Percentiles rank a stretch among this genome's conserved stretches.
Conservation (phyloP, 2,888 invertebrate genomes). For the Harmothoe impar region DNA sequence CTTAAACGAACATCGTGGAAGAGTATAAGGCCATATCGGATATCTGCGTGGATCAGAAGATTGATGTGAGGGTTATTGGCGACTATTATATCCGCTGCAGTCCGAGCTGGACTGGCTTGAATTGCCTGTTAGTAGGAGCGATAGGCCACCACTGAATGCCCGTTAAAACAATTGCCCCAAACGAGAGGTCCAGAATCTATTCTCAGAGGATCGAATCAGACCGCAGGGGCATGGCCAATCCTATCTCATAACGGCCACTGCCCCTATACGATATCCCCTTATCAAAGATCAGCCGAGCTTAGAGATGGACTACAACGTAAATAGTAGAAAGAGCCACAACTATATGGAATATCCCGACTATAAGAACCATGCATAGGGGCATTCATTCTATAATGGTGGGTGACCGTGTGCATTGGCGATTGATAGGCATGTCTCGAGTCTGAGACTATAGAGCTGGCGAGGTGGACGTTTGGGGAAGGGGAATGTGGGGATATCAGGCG, state of each 20-base stretch:
- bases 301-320: too few species aligned
- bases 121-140: background rate
- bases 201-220: background rate
- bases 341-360: too few species aligned
- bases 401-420: too few species aligned
- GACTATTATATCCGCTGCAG: background rate
- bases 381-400: too few species aligned
- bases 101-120: background rate
- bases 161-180: conserved; percentile 27
- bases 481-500: background rate
- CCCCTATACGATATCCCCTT: too few species aligned
- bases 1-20: too few species aligned
- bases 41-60: background rate
- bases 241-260: too few species aligned
- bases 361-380: too few species aligned
- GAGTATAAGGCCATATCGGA: too few species aligned
- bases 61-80: background rate
- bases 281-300: too few species aligned
- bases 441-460: background rate
- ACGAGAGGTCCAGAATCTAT: background rate
- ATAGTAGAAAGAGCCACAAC: background rate
- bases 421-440: too few species aligned
- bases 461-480: background rate
- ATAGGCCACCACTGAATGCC: background rate
- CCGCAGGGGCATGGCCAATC: background rate